Evolutionary conservation across 2,113 vertebrate genomes (phyloP).

Genomic region (Diphyllodes magnificus): DNA sequence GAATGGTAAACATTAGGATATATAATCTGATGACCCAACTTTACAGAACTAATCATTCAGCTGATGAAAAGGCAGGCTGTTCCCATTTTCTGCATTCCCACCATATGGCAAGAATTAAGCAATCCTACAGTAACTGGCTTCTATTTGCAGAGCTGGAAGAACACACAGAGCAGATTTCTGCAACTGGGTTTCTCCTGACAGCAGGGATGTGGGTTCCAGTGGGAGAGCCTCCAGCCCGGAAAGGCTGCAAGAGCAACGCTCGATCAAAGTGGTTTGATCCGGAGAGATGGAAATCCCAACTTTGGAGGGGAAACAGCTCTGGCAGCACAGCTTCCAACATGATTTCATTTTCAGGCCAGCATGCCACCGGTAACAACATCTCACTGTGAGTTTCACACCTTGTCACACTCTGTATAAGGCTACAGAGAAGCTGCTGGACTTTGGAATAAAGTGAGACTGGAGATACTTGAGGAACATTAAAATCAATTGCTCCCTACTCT

Average conservation of each 20-base stretch:
- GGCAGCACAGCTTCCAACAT: neutral
- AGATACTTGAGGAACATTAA: neutral
- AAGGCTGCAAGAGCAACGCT: neutral
- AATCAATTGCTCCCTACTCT: neutral
- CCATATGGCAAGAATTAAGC: conserved; percentile 44
- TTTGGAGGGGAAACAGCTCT: neutral
- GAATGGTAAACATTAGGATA: neutral
- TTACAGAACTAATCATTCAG: neutral
- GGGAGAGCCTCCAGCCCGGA: neutral
- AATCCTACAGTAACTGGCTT: neutral
- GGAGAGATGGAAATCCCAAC: neutral
- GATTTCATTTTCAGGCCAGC: neutral
- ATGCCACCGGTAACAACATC: neutral
- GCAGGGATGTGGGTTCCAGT: neutral
- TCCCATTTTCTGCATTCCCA: conserved; percentile 24
- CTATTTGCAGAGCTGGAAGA: conserved; percentile 28
- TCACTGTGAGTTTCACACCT: neutral
- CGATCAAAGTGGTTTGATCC: neutral
- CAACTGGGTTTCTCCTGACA: neutral
- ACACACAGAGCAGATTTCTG: neutral
- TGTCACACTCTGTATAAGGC: neutral
- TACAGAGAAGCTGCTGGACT: neutral
- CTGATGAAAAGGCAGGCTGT: neutral
- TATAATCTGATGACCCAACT: neutral
- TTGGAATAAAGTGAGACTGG: neutral